Conservation (phyloP, 1,140 invertebrate species). For the Bombus difficillimus region DNA sequence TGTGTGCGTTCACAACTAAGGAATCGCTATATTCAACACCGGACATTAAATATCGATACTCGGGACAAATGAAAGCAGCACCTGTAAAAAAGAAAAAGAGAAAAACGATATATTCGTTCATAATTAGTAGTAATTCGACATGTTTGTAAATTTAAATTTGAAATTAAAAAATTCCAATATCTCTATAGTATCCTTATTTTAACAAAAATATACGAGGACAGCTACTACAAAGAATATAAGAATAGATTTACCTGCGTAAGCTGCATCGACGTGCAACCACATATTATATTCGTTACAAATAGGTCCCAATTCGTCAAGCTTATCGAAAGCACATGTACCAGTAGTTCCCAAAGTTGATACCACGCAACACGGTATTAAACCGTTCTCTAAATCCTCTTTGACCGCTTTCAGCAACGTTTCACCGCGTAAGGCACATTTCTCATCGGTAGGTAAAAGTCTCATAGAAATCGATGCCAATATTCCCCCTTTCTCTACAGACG, state of each 20-base stretch:
- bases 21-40: slow-evolving; percentile 93
- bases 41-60: slow-evolving; percentile 91
- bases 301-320: slow-evolving; percentile 90
- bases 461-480: slow-evolving; percentile 92
- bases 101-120: background rate
- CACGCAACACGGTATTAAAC: slow-evolving; percentile 91
- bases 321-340: slow-evolving; percentile 95
- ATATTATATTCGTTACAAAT: slow-evolving; percentile 90
- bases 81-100: slow-evolving; percentile 81
- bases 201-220: no score
- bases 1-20: slow-evolving; percentile 96
- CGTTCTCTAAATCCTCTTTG: slow-evolving; percentile 87
- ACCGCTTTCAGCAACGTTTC: slow-evolving; percentile 89
- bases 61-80: slow-evolving; percentile 94
- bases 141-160: no score
- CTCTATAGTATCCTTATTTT: no score
- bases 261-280: slow-evolving; percentile 95
- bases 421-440: slow-evolving; percentile 89
- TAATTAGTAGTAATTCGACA: background rate
- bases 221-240: background rate
- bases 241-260: slow-evolving; percentile 87
- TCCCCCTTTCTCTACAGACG: slow-evolving; percentile 94
- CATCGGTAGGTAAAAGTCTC: slow-evolving; percentile 89
- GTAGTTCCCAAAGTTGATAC: slow-evolving; percentile 96
- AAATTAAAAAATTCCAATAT: no score